These are phyloP conservation scores for Pandion haliaetus DNA, from an alignment of 2,113 vertebrate species.

Conservation along the genomic window DNA sequence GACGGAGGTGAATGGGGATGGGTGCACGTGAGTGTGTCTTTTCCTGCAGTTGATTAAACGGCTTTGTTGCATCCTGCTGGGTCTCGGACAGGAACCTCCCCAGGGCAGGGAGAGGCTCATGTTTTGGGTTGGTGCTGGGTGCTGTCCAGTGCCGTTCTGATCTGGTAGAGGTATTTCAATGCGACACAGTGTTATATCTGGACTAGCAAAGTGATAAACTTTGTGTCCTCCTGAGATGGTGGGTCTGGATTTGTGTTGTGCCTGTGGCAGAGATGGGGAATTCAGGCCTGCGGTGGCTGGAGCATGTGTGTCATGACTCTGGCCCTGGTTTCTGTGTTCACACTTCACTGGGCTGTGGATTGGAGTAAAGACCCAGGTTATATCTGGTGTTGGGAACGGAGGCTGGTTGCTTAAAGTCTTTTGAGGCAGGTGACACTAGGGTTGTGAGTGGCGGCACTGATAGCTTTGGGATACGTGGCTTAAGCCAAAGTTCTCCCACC, in stretches of 20 bases:
- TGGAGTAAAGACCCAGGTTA: not conserved
- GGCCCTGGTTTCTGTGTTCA: not conserved
- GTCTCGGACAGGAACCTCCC: not conserved
- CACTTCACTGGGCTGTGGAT: fast-evolving
- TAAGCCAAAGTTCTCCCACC: not conserved
- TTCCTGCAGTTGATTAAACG: not conserved
- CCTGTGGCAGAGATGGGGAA: not conserved
- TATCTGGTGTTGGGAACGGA: not conserved
- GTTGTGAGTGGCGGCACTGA: fast-evolving
- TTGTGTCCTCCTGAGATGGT: fast-evolving
- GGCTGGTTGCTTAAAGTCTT: not conserved
- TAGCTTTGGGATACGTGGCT: not conserved
- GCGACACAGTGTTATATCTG: fast-evolving
- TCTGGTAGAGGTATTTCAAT: fast-evolving
- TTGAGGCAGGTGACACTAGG: not conserved
- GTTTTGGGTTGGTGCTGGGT: not conserved
- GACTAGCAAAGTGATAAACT: not conserved
- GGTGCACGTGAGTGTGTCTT: not conserved
- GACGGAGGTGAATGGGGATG: not conserved
- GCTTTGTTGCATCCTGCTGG: not conserved
- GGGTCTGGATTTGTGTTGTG: not conserved
- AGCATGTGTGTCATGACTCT: fast-evolving
- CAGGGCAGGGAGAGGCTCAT: not conserved
- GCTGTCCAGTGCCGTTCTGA: not conserved
- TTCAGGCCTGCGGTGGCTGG: not conserved